Evolutionary conservation across 2,888 invertebrate species (phyloP), one percentile per base, ranked within the genome.

Genomic region (Bellardia pandia): DNA sequence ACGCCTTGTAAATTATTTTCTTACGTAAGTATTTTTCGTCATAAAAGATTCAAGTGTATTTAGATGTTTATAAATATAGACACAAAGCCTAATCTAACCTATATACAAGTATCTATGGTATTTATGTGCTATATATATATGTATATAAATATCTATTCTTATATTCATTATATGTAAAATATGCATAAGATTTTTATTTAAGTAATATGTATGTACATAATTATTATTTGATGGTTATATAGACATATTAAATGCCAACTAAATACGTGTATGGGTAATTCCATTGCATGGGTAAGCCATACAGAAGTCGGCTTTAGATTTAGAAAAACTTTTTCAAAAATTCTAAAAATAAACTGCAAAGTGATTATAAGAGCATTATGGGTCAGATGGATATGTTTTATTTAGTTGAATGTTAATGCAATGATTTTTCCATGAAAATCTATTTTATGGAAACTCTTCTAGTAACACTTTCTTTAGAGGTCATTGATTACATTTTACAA

Each of bases 391-490:
- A 45, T 45, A 13, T 9, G 45, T 45, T 45, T 45, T 45, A 13
- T 45, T 45, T 37, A 37, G 5, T 37, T 37, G 2, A 37, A 6
- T 37, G 5, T 37, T 37, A 6, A 4, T 37, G 37, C 37, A 4
- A 37, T 3, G 3, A 4, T 6, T 37, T 37, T 2, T 37, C 37
- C 3, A 37, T 37, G 3, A 30, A 33, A 33, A 33, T 60, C 2
- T 40, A 8, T 51, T 75, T 30, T 8, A 51, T 14, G 66, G 66
- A 77, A 68, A 33, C n/a, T 5, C 11, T 23, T 30, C 7, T 42
- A 42, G 14, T 30, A 74, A 74, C 37, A 68, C 48, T 53, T 82
- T 68, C 66, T 53, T 66, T 69, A 75, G 51, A 82, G 76, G 82
- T 76, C 76, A 76, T 82, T 82, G 69, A 53, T 62, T 60, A 74